Evolutionary conservation across 2,113 vertebrate species (phyloP).

Genomic region (Protobothrops flavoviridis): DNA sequence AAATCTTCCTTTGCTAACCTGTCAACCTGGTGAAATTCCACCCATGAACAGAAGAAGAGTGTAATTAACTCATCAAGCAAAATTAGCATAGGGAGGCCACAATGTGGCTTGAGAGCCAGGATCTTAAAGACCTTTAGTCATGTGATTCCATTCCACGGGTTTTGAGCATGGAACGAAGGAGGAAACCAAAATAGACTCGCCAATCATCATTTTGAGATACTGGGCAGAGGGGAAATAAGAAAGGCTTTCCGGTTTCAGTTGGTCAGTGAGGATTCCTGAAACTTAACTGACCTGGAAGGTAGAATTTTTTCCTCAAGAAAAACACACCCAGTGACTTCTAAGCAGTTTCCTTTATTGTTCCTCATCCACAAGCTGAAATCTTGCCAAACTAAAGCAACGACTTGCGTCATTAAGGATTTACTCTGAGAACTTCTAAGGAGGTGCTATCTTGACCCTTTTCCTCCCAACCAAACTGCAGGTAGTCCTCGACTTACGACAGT

Average conservation of each 20-base stretch:
- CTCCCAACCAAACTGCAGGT: no score
- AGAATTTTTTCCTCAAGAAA: not conserved
- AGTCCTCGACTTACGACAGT: no score
- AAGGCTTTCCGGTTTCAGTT: not conserved
- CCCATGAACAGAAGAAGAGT: constrained; percentile 3
- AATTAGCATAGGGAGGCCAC: not conserved
- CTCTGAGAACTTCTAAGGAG: not conserved
- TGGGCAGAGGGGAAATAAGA: constrained; percentile 1
- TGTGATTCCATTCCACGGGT: fast-evolving
- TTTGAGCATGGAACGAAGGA: fast-evolving
- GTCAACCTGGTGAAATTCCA: not conserved
- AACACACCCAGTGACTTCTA: not conserved
- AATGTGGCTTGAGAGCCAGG: fast-evolving
- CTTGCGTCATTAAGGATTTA: not conserved
- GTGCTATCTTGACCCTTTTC: no score
- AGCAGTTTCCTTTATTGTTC: not conserved
- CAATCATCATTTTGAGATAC: constrained; percentile 54
- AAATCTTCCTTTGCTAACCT: constrained; percentile 3
- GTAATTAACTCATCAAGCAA: constrained; percentile 53
- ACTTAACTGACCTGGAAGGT: not conserved
- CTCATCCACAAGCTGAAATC: no score
- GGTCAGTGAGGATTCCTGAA: not conserved
- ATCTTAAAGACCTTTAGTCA: not conserved
- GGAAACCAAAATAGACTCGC: constrained; percentile 22
- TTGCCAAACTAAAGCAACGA: no score